phyloP scores from a whole-genome alignment of 2,888 invertebrate species.

The Alloplasta piceator region DNA sequence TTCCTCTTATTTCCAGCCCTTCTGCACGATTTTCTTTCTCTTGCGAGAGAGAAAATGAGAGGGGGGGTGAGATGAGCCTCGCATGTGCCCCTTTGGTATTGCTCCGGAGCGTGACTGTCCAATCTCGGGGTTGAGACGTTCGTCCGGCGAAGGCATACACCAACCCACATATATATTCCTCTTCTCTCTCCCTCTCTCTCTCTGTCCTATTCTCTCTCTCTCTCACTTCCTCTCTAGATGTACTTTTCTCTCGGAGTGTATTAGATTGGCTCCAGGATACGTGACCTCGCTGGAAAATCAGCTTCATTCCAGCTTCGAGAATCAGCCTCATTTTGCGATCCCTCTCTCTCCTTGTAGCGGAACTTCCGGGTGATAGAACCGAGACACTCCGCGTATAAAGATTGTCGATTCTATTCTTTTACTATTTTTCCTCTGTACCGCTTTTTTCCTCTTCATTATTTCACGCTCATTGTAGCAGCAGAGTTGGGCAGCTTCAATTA shows the following conservation, averaged over 20 bases:
- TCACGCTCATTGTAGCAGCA: no score
- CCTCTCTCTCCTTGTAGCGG: conserved; percentile 7
- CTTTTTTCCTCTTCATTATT: conserved; percentile 12
- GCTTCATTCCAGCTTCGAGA: conserved; percentile 79
- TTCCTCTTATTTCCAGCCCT: conserved; percentile 33
- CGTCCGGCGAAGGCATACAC: conserved; percentile 62
- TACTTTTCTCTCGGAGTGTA: conserved; percentile 70
- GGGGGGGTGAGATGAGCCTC: conserved; percentile 28
- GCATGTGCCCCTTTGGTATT: conserved; percentile 58
- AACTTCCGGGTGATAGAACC: not conserved
- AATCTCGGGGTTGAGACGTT: conserved; percentile 71
- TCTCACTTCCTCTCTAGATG: conserved; percentile 14
- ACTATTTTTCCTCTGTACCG: conserved; percentile 22
- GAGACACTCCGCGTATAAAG: not conserved
- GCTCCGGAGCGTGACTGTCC: conserved; percentile 72
- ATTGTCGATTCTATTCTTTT: conserved; percentile 39
- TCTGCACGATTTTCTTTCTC: conserved; percentile 47
- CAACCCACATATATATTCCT: conserved; percentile 27
- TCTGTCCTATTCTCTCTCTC: conserved; percentile 26
- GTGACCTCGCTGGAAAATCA: conserved; percentile 82
- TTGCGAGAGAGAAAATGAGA: conserved; percentile 34
- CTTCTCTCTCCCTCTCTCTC: conserved; percentile 35
- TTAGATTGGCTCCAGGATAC: conserved; percentile 82
- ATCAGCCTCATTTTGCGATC: conserved; percentile 65
- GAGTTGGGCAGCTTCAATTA: no score